These are phyloP conservation scores for Crax fasciolata DNA, from an alignment of 2,797 vertebrate species.

Conservation along the genomic window DNA sequence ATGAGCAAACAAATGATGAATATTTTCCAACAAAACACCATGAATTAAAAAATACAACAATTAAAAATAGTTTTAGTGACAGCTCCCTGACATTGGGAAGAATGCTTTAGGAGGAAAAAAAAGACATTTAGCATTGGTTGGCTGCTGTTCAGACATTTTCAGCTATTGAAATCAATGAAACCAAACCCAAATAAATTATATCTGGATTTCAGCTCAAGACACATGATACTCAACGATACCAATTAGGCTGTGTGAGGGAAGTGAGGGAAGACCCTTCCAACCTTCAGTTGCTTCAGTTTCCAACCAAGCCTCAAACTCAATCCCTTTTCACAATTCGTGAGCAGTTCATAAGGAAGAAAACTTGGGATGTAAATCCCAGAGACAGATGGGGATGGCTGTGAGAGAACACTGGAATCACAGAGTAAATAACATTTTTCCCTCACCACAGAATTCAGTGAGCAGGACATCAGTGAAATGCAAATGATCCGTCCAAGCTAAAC, in stretches of 20 bases:
- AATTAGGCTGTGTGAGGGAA: too few relatives aligned
- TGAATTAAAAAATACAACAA: constrained; percentile 23
- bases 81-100: constrained; percentile 42
- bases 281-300: background rate
- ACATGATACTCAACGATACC: background rate
- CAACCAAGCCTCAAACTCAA: background rate
- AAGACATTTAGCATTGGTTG: constrained; percentile 36
- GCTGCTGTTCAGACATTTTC: constrained; percentile 49
- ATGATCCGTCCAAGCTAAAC: background rate
- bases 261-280: background rate
- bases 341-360: background rate
- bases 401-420: background rate
- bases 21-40: constrained; percentile 59
- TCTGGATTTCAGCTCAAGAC: constrained; percentile 40
- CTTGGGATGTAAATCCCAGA: background rate
- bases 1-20: constrained; percentile 35
- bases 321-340: background rate
- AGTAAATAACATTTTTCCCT: background rate
- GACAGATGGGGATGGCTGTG: background rate
- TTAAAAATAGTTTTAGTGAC: constrained; percentile 65
- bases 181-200: constrained; percentile 2
- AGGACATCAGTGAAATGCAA: constrained; percentile 10
- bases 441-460: background rate
- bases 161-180: constrained; percentile 22
- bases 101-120: background rate